Evolutionary conservation across 2,797 vertebrate genomes (phyloP), one percentile per base, ranked within the genome.

Genomic region (Austrolebias charrua): DNA sequence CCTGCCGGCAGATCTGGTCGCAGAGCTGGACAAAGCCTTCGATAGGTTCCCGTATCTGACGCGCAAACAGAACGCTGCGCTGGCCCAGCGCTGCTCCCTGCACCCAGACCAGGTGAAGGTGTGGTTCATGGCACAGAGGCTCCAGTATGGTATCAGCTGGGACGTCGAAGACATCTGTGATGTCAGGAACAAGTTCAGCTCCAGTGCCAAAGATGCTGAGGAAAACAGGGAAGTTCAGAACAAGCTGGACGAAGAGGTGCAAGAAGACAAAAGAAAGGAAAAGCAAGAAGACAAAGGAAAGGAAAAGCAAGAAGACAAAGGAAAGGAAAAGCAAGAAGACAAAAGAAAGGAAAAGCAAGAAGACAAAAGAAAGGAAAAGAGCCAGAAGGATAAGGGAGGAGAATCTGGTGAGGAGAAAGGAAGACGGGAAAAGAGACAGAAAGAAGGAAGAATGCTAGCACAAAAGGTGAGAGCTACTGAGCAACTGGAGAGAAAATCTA

Each of bases 91-190:
- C 35, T 91, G 92, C 62, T 92, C 89, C 11, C 79, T 95, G 56
- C 92, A 93, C 59, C 88, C 90, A 31, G 94, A 95, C 73, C 92
- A 86, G 51, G 93, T 96, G 35, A 93, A 91, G 84, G 90, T 91
- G 16, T 95, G 94, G 94, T 95, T 95, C 81, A 95, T 95, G 92
- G 86, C 89, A 15, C 94, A 95, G 79, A 91, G 94, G 47, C 92
- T 96, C 28, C 89, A 85, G 57, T 94, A 92, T 2, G 94, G 95
- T 64, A 94, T 95, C 80, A 96, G 94, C 90, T 95, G 95, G 95
- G 93, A 93, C 10, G 81, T 86, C 1, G 83, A 91, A 55, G 94
- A 95, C 82, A 94, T 96, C 65, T 72, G 66, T 31, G 84, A 92
- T 55, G 85, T 93, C 0, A 82, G 87, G 8, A 66, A 12, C 14